phyloP scores from a whole-genome alignment of 2,113 vertebrate genomes.

The Dicerorhinus sumatrensis region DNA sequence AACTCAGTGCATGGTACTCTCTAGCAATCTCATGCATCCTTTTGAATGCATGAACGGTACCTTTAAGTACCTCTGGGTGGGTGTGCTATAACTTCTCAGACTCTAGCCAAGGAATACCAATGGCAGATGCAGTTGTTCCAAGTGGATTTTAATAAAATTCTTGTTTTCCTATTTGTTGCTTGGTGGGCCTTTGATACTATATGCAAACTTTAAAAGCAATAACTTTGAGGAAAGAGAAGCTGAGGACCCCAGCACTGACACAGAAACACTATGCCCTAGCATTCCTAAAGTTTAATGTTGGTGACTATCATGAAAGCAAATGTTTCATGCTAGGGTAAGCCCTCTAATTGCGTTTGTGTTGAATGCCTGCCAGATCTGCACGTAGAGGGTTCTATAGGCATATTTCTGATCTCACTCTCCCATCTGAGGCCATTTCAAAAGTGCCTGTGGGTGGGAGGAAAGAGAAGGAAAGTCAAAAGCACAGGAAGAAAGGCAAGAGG shows the following conservation, averaged over 20 bases:
- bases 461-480: constrained; percentile 76
- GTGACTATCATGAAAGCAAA: constrained; percentile 87
- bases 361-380: constrained; percentile 88
- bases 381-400: constrained; percentile 86
- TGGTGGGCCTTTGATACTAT: neutral
- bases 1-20: neutral
- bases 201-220: constrained; percentile 2
- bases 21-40: neutral
- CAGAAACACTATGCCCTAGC: constrained; percentile 75
- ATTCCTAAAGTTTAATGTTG: constrained; percentile 87
- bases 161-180: neutral
- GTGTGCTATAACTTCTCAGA: neutral
- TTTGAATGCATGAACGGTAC: neutral
- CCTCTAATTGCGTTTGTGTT: constrained; percentile 90
- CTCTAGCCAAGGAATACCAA: neutral
- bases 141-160: constrained; percentile 23
- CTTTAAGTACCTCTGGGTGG: neutral
- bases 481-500: constrained; percentile 37
- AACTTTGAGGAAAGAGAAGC: constrained; percentile 10
- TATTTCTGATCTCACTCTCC: constrained; percentile 83
- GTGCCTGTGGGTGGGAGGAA: constrained; percentile 80
- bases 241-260: constrained; percentile 45
- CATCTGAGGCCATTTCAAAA: constrained; percentile 79
- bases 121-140: neutral
- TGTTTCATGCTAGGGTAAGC: constrained; percentile 90